phyloP scores from a whole-genome alignment of 2,797 vertebrate species.

The Danio jaintianensis region DNA sequence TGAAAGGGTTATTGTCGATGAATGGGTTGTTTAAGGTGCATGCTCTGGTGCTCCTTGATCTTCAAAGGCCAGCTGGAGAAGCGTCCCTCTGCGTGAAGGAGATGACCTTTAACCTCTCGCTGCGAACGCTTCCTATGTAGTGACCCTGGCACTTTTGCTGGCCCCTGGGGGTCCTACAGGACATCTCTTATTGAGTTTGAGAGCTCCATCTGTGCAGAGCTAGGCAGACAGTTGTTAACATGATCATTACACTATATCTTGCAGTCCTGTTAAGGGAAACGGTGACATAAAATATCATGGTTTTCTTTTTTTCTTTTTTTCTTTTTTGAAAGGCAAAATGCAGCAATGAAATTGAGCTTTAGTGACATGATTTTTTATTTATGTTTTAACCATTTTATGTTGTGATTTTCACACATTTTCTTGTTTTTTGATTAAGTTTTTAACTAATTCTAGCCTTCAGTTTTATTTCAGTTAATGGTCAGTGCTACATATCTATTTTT shows the following conservation, averaged over 20 bases:
- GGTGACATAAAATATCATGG: not conserved
- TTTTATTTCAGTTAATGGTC: not conserved
- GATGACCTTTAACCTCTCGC: constrained; percentile 54
- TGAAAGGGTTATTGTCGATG: too few species aligned
- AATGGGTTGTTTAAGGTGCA: not conserved
- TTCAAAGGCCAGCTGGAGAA: constrained; percentile 60
- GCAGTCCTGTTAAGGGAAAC: constrained; percentile 7
- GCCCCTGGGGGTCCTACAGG: constrained; percentile 47
- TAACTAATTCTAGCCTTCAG: not conserved
- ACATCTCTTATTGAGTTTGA: constrained; percentile 35
- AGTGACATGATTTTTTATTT: not conserved
- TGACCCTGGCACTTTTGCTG: constrained; percentile 50
- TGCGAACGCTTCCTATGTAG: constrained; percentile 58
- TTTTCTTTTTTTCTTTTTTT: not conserved
- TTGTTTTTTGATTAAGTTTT: not conserved
- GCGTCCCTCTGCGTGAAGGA: constrained; percentile 55
- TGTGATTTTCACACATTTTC: not conserved
- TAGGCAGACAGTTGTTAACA: constrained; percentile 3
- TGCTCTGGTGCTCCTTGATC: constrained; percentile 34
- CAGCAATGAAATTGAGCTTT: not conserved
- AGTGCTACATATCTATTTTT: not conserved
- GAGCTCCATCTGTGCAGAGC: constrained; percentile 19
- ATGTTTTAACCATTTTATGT: not conserved
- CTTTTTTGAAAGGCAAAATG: not conserved
- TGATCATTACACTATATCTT: not conserved